phyloP scores from a whole-genome alignment of 2,797 vertebrate species.

The Psittacula echo region DNA sequence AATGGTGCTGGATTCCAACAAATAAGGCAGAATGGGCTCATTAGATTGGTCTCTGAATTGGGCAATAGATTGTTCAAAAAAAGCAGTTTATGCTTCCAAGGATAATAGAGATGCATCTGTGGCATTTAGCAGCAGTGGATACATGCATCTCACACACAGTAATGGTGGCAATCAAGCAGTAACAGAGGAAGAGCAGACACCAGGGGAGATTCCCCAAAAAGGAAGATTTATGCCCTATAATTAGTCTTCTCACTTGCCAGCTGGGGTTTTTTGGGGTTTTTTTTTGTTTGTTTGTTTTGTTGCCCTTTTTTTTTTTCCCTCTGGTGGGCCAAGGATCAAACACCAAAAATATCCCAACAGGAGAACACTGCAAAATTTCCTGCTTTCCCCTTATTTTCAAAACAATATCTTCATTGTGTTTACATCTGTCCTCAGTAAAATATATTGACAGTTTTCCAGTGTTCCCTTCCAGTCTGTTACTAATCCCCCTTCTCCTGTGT shows the following conservation, averaged over 20 bases:
- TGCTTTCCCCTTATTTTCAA: slow-evolving; percentile 21
- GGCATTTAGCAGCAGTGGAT: not conserved
- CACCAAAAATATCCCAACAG: not conserved
- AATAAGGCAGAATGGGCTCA: not conserved
- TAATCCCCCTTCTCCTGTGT: not conserved
- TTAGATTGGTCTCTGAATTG: slow-evolving; percentile 6
- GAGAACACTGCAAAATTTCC: not conserved
- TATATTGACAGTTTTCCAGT: not conserved
- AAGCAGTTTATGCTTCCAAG: not conserved
- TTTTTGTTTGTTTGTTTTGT: not conserved
- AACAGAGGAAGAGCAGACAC: not conserved
- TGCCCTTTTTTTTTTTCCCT: not conserved
- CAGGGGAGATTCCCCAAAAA: not conserved
- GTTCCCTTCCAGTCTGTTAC: not conserved
- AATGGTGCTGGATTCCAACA: not conserved
- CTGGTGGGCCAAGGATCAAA: not conserved
- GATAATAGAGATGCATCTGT: slow-evolving; percentile 34
- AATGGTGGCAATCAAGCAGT: not conserved
- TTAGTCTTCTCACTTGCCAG: not conserved
- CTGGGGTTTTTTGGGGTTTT: not conserved
- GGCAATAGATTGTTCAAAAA: not conserved
- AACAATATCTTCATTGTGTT: slow-evolving; percentile 31
- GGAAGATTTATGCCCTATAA: not conserved
- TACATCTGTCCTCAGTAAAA: slow-evolving; percentile 22
- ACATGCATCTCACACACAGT: not conserved